Conservation (phyloP, 2,888 invertebrate species). For the Hesperia comma region DNA sequence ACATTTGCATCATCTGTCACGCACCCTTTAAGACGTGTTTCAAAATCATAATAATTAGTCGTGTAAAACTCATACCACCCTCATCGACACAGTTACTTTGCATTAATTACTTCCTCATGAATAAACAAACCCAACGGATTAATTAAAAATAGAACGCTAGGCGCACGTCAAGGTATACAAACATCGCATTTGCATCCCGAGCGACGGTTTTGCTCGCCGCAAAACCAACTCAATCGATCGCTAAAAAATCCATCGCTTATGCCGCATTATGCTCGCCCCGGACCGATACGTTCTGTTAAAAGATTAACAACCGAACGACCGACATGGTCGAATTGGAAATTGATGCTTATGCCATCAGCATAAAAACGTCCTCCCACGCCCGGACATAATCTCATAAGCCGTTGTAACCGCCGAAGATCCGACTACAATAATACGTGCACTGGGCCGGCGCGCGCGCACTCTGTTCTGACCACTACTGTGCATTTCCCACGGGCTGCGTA, state of each 20-base stretch:
- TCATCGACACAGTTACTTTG: not conserved
- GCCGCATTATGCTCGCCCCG: constrained; percentile 71
- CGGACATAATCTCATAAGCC: constrained; percentile 60
- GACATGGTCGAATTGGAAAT: constrained; percentile 39
- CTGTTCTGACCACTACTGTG: constrained; percentile 84
- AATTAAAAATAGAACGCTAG: constrained; percentile 39
- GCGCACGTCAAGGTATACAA: constrained; percentile 75
- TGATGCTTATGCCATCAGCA: constrained; percentile 39
- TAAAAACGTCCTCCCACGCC: constrained; percentile 39
- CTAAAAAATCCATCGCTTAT: constrained; percentile 73
- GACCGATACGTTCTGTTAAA: constrained; percentile 40
- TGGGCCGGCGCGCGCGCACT: constrained; percentile 83
- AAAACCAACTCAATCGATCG: constrained; percentile 79
- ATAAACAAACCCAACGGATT: not conserved
- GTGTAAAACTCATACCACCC: not conserved
- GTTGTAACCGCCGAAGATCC: constrained; percentile 65
- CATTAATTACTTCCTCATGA: constrained; percentile 2
- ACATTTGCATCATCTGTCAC: too few relatives aligned
- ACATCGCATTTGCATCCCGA: constrained; percentile 78
- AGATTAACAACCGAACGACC: constrained; percentile 45
- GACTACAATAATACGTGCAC: constrained; percentile 83
- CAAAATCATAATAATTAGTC: too few relatives aligned
- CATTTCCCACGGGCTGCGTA: constrained; percentile 83
- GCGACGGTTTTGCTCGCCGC: constrained; percentile 65
- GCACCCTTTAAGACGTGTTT: too few relatives aligned